phyloP scores from a whole-genome alignment of 2,888 invertebrate genomes.

The Cordylochernes scorpioides region DNA sequence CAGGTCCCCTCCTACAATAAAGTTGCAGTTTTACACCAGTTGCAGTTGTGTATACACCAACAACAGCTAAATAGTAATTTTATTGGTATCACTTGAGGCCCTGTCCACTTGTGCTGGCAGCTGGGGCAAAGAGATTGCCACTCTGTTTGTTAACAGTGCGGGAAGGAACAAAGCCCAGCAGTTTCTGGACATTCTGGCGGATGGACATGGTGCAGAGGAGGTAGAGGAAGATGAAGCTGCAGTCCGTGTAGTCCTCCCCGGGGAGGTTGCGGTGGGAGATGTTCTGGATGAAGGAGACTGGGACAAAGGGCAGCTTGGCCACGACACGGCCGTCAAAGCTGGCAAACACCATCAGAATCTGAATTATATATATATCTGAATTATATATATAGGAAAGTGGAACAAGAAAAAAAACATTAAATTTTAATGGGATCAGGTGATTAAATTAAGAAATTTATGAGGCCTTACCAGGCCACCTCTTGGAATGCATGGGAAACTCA shows the following conservation, averaged over 20 bases:
- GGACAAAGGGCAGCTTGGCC: slow-evolving; percentile 79
- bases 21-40: too few species aligned
- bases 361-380: slow-evolving; percentile 1
- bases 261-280: slow-evolving; percentile 81
- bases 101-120: too few species aligned
- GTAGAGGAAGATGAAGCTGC: slow-evolving; percentile 94
- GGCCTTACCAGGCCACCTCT: too few species aligned
- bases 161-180: slow-evolving; percentile 87
- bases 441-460: too few species aligned
- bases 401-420: neutral
- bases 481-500: too few species aligned
- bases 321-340: slow-evolving; percentile 95
- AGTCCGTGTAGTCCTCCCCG: slow-evolving; percentile 90
- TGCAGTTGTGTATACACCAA: too few species aligned
- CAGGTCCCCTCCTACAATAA: too few species aligned
- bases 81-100: too few species aligned
- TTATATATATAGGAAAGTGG: slow-evolving; percentile 1
- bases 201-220: slow-evolving; percentile 99
- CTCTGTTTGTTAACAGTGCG: slow-evolving; percentile 86
- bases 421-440: too few species aligned
- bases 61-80: too few species aligned
- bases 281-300: slow-evolving; percentile 87
- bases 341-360: slow-evolving; percentile 18
- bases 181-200: slow-evolving; percentile 83
- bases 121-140: slow-evolving; percentile 52